These are phyloP conservation scores for Portunus trituberculatus DNA, from an alignment of 1,140 invertebrate genomes.

Conservation along the genomic window DNA sequence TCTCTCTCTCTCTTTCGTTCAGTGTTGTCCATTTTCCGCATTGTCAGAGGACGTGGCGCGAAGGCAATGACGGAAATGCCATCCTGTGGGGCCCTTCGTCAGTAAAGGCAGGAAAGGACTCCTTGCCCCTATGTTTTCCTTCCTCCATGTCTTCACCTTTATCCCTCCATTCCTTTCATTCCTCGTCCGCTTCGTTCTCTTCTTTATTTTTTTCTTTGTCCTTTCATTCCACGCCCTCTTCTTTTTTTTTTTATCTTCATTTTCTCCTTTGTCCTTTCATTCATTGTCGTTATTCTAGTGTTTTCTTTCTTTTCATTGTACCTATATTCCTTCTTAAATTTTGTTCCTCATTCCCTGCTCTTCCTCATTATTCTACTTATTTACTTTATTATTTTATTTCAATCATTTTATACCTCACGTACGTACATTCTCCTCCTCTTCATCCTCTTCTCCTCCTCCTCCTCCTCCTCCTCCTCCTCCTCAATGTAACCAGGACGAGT, in stretches of 20 bases:
- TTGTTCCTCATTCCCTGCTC: neutral
- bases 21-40: neutral
- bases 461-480: neutral
- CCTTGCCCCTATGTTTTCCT: too few species aligned
- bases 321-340: neutral
- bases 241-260: neutral
- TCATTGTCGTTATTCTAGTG: neutral
- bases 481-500: neutral
- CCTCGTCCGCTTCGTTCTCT: neutral
- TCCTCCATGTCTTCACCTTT: neutral
- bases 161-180: neutral
- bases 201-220: neutral
- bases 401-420: too few species aligned
- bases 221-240: neutral
- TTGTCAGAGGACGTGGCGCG: neutral
- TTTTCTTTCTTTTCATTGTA: neutral
- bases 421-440: neutral
- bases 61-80: neutral
- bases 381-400: too few species aligned
- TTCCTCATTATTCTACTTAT: neutral
- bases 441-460: neutral
- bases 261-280: neutral
- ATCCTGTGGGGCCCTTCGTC: neutral
- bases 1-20: neutral
- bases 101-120: neutral